These are phyloP conservation scores for Aselliscus stoliczkanus DNA, from an alignment of 2,797 vertebrate species.

Conservation along the genomic window DNA sequence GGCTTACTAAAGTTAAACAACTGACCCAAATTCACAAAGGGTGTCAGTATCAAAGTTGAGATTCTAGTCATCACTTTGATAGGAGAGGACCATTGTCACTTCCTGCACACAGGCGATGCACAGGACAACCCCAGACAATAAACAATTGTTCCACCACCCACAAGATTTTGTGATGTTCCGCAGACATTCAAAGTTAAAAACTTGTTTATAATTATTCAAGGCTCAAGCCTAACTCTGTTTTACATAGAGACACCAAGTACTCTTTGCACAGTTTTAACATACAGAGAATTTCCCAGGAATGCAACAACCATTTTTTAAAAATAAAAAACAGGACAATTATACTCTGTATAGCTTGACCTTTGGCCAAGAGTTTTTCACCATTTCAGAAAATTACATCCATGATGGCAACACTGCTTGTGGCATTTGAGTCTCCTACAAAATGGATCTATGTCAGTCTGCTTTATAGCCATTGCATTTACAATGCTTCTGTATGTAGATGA, in stretches of 20 bases:
- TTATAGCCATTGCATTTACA: not conserved
- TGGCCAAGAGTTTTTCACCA: not conserved
- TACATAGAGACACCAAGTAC: not conserved
- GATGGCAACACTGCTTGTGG: not conserved
- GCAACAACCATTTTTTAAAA: not conserved
- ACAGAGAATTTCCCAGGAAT: not conserved
- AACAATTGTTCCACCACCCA: not conserved
- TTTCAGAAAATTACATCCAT: not conserved
- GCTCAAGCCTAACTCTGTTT: not conserved
- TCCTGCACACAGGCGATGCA: not conserved
- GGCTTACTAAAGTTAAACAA: not conserved
- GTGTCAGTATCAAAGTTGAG: not conserved
- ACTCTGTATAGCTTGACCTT: not conserved
- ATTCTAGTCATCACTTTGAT: not conserved
- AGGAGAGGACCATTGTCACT: not conserved
- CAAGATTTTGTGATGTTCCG: not conserved
- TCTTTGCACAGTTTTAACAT: not conserved
- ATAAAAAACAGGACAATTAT: not conserved
- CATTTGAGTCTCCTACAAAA: not conserved
- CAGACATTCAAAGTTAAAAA: not conserved
- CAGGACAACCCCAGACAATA: not conserved
- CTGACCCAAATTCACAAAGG: not conserved
- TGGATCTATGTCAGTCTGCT: not conserved
- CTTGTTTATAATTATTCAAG: not conserved
- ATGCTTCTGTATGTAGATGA: not conserved